These are phyloP conservation scores for Heliocidaris tuberculata DNA, from an alignment of 35 echinoderm and acorn worm genomes.

Conservation along the genomic window DNA sequence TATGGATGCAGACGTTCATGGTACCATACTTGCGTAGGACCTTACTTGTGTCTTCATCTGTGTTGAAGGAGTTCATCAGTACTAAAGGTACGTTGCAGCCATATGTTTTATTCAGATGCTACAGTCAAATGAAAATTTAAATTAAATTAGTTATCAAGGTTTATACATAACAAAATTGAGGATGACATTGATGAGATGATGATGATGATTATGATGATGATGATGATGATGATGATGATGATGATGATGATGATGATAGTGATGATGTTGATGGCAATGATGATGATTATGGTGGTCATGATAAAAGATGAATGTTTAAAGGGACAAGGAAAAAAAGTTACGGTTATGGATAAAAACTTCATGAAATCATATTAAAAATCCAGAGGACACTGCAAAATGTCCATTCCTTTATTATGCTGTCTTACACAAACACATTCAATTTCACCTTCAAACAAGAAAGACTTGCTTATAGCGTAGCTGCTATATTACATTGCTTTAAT, in stretches of 20 bases:
- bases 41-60: slow-evolving; percentile 95
- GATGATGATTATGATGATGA: not conserved
- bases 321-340: not conserved
- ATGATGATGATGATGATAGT: not conserved
- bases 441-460: too few relatives aligned
- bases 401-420: too few relatives aligned
- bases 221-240: too few relatives aligned
- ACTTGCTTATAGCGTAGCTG: too few relatives aligned
- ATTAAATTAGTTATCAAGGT: not conserved
- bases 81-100: slow-evolving; percentile 93
- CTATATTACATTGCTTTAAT: too few relatives aligned
- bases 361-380: not conserved
- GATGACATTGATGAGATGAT: not conserved
- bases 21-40: slow-evolving; percentile 79
- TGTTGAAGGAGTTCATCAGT: slow-evolving; percentile 99
- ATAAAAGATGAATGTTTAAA: not conserved
- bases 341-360: not conserved
- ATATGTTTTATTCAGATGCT: slow-evolving; percentile 94
- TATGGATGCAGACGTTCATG: slow-evolving; percentile 83
- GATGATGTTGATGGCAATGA: too few relatives aligned
- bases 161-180: not conserved
- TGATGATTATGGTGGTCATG: not conserved
- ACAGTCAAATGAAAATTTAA: not conserved
- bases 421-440: too few relatives aligned
- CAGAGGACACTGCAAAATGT: too few relatives aligned